phyloP scores from a whole-genome alignment of 2,888 invertebrate species.

The Eulithis testata region DNA sequence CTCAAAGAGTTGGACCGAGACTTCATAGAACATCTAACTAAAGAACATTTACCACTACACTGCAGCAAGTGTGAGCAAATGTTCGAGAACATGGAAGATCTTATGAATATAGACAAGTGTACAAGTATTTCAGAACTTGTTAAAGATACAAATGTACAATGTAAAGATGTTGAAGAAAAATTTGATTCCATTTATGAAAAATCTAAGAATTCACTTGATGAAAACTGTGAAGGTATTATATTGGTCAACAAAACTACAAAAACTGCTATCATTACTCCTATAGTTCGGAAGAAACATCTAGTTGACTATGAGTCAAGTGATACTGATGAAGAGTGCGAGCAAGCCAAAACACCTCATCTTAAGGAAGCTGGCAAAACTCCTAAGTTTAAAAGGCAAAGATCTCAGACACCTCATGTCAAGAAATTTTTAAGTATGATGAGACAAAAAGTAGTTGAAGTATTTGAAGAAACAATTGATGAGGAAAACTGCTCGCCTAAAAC shows the following conservation, averaged over 20 bases:
- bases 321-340: slow-evolving; percentile 52
- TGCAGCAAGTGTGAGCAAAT: slow-evolving; percentile 71
- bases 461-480: slow-evolving; percentile 56
- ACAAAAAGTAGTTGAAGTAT: slow-evolving; percentile 64
- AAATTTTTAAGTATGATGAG: slow-evolving; percentile 62
- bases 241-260: slow-evolving; percentile 64
- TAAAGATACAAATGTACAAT: slow-evolving; percentile 44
- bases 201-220: slow-evolving; percentile 50
- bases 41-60: slow-evolving; percentile 69
- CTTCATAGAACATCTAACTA: slow-evolving; percentile 64
- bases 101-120: slow-evolving; percentile 66
- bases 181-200: slow-evolving; percentile 73
- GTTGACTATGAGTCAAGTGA: slow-evolving; percentile 77
- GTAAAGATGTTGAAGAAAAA: slow-evolving; percentile 60
- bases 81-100: slow-evolving; percentile 71
- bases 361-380: slow-evolving; percentile 64
- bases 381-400: slow-evolving; percentile 58
- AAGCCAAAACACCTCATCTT: slow-evolving; percentile 58
- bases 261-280: slow-evolving; percentile 75
- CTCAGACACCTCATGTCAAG: slow-evolving; percentile 71
- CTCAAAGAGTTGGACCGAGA: slow-evolving; percentile 60
- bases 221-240: slow-evolving; percentile 65
- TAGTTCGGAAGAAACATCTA: slow-evolving; percentile 64
- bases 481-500: slow-evolving; percentile 54
- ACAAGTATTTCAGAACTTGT: slow-evolving; percentile 71